phyloP scores from a whole-genome alignment of 2,888 invertebrate species.

The Scaptomyza parva region DNA sequence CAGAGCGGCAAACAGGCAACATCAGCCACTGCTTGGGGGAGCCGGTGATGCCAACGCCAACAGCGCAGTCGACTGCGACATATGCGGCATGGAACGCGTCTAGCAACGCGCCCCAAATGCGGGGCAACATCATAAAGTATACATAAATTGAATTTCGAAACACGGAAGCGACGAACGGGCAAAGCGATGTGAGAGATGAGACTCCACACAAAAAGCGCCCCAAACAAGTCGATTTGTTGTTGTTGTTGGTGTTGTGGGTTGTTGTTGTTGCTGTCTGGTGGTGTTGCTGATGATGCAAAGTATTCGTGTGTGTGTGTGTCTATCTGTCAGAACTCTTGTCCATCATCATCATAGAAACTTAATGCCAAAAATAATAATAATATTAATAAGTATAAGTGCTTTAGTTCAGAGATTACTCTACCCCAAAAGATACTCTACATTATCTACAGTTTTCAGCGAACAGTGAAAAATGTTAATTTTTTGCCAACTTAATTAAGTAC shows the following conservation, averaged over 20 bases:
- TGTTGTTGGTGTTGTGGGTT: conserved; percentile 35
- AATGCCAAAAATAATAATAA: conserved; percentile 42
- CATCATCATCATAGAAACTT: conserved; percentile 45
- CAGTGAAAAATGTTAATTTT: no score
- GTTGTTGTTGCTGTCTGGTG: conserved; percentile 44
- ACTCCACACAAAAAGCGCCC: conserved; percentile 42
- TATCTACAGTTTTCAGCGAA: no score
- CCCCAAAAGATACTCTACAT: no score
- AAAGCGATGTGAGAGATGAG: conserved; percentile 31
- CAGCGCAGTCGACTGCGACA: conserved; percentile 22
- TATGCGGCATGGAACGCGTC: conserved; percentile 47
- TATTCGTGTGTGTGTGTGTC: conserved; percentile 20
- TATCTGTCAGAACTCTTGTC: conserved; percentile 26
- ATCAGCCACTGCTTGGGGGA: conserved; percentile 37
- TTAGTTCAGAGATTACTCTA: background rate
- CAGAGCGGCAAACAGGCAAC: no score
- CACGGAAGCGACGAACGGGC: conserved; percentile 65
- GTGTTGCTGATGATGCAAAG: conserved; percentile 49
- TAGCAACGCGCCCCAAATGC: conserved; percentile 50
- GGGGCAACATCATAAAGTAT: conserved; percentile 65
- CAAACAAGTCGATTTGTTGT: conserved; percentile 47
- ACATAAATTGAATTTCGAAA: conserved; percentile 79
- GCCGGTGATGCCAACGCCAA: conserved; percentile 49
- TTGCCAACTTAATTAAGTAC: background rate
- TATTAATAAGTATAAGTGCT: conserved; percentile 11